Conservation (phyloP, 2,888 invertebrate genomes). For the Malachius bipustulatus region DNA sequence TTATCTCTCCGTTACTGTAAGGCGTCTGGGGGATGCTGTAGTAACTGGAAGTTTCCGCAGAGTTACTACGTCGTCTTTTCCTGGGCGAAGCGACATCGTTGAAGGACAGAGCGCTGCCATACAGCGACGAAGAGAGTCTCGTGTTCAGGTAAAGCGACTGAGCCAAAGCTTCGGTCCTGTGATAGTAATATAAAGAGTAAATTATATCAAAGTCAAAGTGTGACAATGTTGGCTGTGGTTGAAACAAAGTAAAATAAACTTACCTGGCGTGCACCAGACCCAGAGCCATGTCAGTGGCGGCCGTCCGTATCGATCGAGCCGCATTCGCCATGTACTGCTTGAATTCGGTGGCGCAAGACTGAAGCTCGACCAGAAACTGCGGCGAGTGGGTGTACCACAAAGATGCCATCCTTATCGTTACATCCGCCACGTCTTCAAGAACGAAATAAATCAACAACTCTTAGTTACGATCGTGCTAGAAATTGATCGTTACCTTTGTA, state of each 20-base stretch:
- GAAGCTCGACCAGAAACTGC: conserved; percentile 70
- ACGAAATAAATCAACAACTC: not conserved
- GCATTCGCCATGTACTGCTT: conserved; percentile 77
- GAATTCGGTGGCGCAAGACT: conserved; percentile 82
- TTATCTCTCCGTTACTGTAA: conserved; percentile 30
- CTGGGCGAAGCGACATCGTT: conserved; percentile 37
- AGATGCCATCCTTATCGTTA: conserved; percentile 62
- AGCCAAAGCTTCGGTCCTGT: conserved; percentile 43
- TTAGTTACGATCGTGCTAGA: not conserved
- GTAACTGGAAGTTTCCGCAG: conserved; percentile 30
- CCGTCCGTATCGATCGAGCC: conserved; percentile 74
- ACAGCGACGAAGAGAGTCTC: conserved; percentile 38
- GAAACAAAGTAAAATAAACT: conserved; percentile 6
- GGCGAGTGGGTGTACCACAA: conserved; percentile 92
- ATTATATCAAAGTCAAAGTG: not conserved
- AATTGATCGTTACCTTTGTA: conserved; percentile 3
- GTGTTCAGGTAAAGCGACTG: conserved; percentile 48
- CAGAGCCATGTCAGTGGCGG: conserved; percentile 88
- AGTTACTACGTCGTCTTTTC: conserved; percentile 37
- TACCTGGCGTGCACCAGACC: conserved; percentile 67
- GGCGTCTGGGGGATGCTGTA: conserved; percentile 36
- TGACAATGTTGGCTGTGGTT: no score
- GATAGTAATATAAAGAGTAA: not conserved
- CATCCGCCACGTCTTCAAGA: conserved; percentile 28
- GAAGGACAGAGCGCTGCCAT: conserved; percentile 33